Evolutionary conservation across 1,140 invertebrate genomes (phyloP).

Genomic region (Pachyrhynchus sulphureomaculatus): DNA sequence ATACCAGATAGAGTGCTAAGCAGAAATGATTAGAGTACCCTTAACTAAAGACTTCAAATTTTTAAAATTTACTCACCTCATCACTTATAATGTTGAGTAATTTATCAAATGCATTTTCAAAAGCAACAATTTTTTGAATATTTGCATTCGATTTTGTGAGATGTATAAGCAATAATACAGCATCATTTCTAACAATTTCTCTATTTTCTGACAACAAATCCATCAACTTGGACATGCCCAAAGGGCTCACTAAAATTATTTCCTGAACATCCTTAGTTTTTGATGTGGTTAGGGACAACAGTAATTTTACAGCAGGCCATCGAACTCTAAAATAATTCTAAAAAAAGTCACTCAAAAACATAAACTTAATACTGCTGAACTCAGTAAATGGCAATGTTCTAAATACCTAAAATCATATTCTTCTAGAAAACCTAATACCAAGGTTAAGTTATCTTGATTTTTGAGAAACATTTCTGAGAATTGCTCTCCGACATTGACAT

Average conservation of each 20-base stretch:
- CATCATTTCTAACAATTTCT: constrained; percentile 97
- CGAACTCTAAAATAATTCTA: constrained; percentile 69
- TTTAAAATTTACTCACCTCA: constrained; percentile 62
- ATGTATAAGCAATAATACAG: constrained; percentile 87
- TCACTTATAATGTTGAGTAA: constrained; percentile 90
- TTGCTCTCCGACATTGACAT: constrained; percentile 80
- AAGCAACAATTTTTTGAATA: constrained; percentile 99
- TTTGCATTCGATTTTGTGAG: constrained; percentile 95
- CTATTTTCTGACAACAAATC: constrained; percentile 90
- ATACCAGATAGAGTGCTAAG: too few relatives aligned
- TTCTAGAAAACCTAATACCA: constrained; percentile 87
- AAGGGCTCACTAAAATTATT: constrained; percentile 89
- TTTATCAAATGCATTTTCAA: constrained; percentile 97
- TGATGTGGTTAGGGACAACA: constrained; percentile 78
- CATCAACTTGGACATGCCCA: constrained; percentile 98
- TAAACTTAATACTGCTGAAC: too few relatives aligned
- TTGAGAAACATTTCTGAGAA: constrained; percentile 99
- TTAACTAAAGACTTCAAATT: too few relatives aligned
- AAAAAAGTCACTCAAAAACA: too few relatives aligned
- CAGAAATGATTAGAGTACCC: too few relatives aligned
- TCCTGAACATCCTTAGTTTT: constrained; percentile 93
- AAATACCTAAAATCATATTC: constrained; percentile 84
- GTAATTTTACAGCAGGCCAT: constrained; percentile 81
- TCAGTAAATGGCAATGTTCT: too few relatives aligned
- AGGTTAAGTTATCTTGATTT: constrained; percentile 79